A percentile compares a stretch with the other conserved stretches of the same genome.
Conservation (phyloP, 2,113 vertebrate genomes). For the Argyrosomus japonicus region DNA sequence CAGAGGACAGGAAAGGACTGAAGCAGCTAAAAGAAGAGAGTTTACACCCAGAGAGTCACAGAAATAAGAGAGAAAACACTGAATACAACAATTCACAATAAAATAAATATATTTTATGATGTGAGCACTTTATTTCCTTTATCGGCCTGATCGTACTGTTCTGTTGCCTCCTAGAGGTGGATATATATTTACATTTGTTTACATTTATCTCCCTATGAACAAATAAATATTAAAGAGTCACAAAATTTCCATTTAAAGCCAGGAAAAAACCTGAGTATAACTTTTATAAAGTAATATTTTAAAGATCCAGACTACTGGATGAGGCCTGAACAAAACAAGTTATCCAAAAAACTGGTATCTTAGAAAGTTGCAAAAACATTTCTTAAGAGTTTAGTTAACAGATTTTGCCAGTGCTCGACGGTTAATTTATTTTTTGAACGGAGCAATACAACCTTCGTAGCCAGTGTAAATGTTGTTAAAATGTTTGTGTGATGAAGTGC, state of each 20-base stretch:
- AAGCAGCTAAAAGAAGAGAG: conserved; percentile 5
- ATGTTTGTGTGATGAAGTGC: background rate
- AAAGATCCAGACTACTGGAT: background rate
- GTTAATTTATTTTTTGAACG: too few relatives aligned
- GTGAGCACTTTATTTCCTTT: background rate
- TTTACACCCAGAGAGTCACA: conserved; percentile 10
- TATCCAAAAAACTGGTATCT: background rate
- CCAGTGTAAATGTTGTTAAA: background rate
- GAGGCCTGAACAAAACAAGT: background rate
- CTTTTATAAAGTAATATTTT: background rate
- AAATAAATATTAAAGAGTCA: too few relatives aligned
- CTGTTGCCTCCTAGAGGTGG: background rate
- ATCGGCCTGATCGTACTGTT: background rate
- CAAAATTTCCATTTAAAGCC: background rate
- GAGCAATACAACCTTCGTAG: background rate
- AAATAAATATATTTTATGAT: background rate
- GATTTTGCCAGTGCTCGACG: too few relatives aligned
- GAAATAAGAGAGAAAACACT: background rate
- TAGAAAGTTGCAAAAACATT: background rate
- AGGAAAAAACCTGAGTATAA: background rate
- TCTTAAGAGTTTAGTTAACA: background rate
- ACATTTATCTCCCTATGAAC: background rate
- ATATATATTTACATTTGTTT: background rate
- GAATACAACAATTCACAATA: background rate
- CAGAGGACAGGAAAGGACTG: conserved; percentile 52